Base-by-base conservation (phyloP, 1,140 invertebrate species). In the Carposina sasakii region DNA sequence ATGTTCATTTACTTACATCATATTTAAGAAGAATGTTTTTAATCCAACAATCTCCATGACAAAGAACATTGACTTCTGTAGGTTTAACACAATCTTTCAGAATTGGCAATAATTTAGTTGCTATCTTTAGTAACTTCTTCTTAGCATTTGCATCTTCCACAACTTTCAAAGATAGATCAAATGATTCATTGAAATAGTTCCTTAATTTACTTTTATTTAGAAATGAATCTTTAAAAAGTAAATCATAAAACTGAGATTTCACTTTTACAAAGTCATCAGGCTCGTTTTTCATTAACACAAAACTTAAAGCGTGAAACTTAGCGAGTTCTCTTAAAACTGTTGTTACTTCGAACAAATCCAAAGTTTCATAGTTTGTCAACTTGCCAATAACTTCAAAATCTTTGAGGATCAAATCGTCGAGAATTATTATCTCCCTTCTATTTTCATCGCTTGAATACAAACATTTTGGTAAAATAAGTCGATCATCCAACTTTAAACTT, bases 31-130 rank as follows among this genome's bases (percentile, higher is more conserved):
- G 50, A 24, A 79, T 74, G 58, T 83, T 83, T 48, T 78, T 83
- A 2, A 76, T 63, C 79, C 76, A 83, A 48, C 65, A 79, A 41
- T 83, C 79, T 21, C 79, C 79, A 48, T 83, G 79, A 44, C 79
- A 83, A 30, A 83, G 60, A 5, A 81, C 76, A 44, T 67, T 83
- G 15, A 50, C 59, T 34, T 68, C 62, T 30, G 45, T 57, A 19
- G 74, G 63, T 46, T 52, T 51, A 1, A 57, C 52, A 45, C 63
- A 83, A 15, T 22, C 51, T 57, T 63, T 72, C 20, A 83, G 44
- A 28, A 78, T 43, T 3, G 72, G 54, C 44, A 81, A 49, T 17
- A 83, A 22, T 30, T 68, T 67, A 1, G 45, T 41, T 48, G 63
- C 54, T 10, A 74, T 37, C 44, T 43, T 28, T 16, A 55, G 53